Evolutionary conservation across 1,140 invertebrate genomes (phyloP), one percentile per base, ranked within the genome.

Genomic region (Zaprionus tsacasi): DNA sequence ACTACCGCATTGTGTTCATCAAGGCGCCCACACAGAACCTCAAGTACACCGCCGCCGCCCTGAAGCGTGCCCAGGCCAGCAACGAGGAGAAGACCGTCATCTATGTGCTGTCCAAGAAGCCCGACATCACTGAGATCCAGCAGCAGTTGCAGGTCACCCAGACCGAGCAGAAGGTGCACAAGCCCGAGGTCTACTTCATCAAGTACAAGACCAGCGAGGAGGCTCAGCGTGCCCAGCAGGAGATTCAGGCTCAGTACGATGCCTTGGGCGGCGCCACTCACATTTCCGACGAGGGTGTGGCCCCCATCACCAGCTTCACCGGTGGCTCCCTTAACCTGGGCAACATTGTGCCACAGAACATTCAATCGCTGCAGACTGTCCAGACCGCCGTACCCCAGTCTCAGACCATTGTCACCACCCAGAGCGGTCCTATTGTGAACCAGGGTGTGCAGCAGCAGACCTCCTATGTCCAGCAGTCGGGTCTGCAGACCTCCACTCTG

Each of bases 1-100:
- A 97, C 92, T 97, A 97, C 94, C 96, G 96, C 92, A 97, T 97
- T 83, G 96, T 97, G 83, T 97, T 97, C 94, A 97, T 97, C 92
- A 97, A 97, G 94, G 96, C 96, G 17, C 96, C 96, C 35, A 94
- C 95, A 54, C 94, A 95, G 45, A 95, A 94, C 81, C 94, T 96
- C 36, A 95, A 94, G 74, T 95, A 95, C 3, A 27, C 95, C 93
- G 52, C 94, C 93, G 40, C 92, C 94, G 95, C 96, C 52, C 91
- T 94, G 63, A 91, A 85, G 63, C 88, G 79, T 3, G 91, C 88
- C 54, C 94, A 96, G 76, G 94, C 95, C 48, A 75, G 95, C 64
- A 96, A 96, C 67, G 96, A 97, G 93, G 96, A 97, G 89, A 97
- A 97, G 92, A 97, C 96, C 27, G 94, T 97, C 70, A 96, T 97